Evolutionary conservation across 2,888 invertebrate genomes (phyloP), one percentile per base, ranked within the genome.

Genomic region (Trissolcus brochymenae): DNA sequence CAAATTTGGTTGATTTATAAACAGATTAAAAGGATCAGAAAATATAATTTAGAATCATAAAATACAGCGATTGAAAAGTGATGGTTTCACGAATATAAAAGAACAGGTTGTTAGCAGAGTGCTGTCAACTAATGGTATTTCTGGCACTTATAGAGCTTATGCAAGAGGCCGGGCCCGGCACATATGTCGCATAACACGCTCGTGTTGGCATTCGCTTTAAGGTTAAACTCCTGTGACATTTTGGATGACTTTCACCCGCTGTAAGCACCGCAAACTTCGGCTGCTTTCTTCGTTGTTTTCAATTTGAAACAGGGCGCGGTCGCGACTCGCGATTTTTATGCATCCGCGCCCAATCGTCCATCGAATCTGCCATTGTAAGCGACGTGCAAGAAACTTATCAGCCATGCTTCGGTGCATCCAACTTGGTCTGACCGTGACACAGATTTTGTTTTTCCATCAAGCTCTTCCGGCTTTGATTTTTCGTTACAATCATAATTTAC

Each of bases 151-250:
- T 73, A 62, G 76, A 66, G 56, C 77, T 79, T 80, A 79, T 72
- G 78, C 78, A 80, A 80, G 72, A 72, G 71, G 64, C 76, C 73
- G 70, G 75, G 78, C 70, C 73, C 74, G 75, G 75, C 75, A 64
- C 77, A 78, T 73, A 72, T 77, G 77, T 79, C 80, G 74, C 78
- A 78, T 76, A 76, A 78, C 72, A 80, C 57, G 74, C 67, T 78
- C 70, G 79, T 79, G 80, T 81, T 80, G 70, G 78, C 80, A 82
- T 81, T 81, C 81, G 81, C 83, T 79, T 82, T 86, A 85, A 87
- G 86, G 86, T 87, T 86, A 87, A 87, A 85, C 86, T 82, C 82
- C 84, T 81, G 82, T 87, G 87, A 88, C 87, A 88, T 88, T 87
- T 88, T 87, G 85, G 85, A 84, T 84, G 84, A 87, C 87, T 88